Evolutionary conservation across 1,140 invertebrate genomes (phyloP).

Genomic region (Papilio xuthus): DNA sequence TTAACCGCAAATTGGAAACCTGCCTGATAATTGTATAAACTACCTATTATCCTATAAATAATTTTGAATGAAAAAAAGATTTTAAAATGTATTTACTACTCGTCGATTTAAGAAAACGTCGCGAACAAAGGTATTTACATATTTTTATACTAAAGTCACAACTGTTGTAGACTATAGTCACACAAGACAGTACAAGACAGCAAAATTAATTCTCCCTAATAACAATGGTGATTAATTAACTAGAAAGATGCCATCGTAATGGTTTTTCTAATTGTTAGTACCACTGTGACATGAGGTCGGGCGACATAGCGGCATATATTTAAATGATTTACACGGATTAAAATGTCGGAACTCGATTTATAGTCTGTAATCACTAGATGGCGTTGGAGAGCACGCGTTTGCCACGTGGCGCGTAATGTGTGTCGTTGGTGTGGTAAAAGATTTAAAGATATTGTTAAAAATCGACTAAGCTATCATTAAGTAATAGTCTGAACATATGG

Average conservation of each 20-base stretch:
- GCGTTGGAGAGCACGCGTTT: not conserved
- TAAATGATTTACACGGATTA: constrained; percentile 32
- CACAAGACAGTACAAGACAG: not conserved
- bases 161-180: not conserved
- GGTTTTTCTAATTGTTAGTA: not conserved
- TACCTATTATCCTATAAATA: not conserved
- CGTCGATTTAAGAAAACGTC: too few species aligned
- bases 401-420: constrained; percentile 17
- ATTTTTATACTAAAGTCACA: too few species aligned
- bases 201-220: not conserved
- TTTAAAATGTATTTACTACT: too few species aligned
- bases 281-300: not conserved
- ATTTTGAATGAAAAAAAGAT: not conserved
- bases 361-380: constrained; percentile 26
- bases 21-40: not conserved
- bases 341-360: constrained; percentile 32
- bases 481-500: not conserved
- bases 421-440: not conserved
- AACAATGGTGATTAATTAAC: not conserved
- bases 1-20: not conserved
- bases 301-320: not conserved
- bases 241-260: not conserved
- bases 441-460: constrained; percentile 18
- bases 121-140: too few species aligned
- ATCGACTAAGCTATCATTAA: not conserved